Evolutionary conservation across 1,140 invertebrate species (phyloP), one percentile per base, ranked within the genome.

Genomic region (Drosophila asahinai): DNA sequence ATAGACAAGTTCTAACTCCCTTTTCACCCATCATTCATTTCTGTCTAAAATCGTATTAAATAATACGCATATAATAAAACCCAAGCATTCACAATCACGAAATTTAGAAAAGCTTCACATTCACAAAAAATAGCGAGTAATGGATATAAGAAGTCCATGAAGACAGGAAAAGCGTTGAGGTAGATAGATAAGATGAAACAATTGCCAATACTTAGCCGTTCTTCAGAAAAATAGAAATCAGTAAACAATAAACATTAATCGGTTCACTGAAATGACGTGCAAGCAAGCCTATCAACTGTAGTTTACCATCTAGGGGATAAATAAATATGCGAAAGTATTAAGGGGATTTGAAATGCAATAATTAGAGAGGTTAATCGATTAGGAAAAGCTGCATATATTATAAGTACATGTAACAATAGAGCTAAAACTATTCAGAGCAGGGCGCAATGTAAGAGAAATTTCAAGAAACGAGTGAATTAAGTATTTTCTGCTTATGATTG

Each of bases 251-350:
- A 64, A 38, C 59, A 22, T 22, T 22, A 55, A 38, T 45, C 27
- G 58, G 14, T 57, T 57, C n/a, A 59, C 52, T 66, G 7, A 58
- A 75, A 27, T n/a, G 33, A 52, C 15, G 30, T 77, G 45, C 52
- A 67, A 77, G 45, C 48, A 60, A 65, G 47, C 45, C 51, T 67
- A 60, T 68, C 27, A 25, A 66, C 22, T 59, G 40, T 62, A 43
- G 71, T 51, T 57, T 73, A 73, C 22, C 30, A 77, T 49, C 7
- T 83, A 77, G 60, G 64, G 5, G 33, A 62, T 40, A 45, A 59
- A 36, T 79, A 73, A 59, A 40, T 75, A 73, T 70, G 59, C 59
- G 70, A 80, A 87, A 87, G 84, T 87, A 87, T 87, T 89, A 87
- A 57, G 60, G 65, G 73, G 43, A 75, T 81, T 74, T 61, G 27